Evolutionary conservation across 2,797 vertebrate species (phyloP), one percentile per base, ranked within the genome.

Genomic region (Parotocinclus haroldoi): DNA sequence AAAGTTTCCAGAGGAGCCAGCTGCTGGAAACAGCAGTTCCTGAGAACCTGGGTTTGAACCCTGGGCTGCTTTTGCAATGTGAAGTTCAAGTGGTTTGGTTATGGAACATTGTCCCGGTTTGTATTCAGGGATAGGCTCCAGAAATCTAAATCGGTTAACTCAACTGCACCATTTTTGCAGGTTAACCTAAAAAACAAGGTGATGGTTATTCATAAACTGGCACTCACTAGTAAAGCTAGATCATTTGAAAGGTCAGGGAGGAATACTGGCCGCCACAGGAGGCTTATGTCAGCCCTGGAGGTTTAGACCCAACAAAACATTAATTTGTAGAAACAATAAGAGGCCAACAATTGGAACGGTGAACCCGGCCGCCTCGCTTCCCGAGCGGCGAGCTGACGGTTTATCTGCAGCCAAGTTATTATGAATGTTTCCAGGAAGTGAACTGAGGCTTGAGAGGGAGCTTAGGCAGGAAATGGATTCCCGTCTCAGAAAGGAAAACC

Each of bases 351-450:
- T 52, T 63, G 54, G 77, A 67, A 48, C 55, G 51, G 61, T 17
- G 71, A 73, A 66, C 74, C 72, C 76, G 69, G 69, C 74, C 65
- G 60, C 76, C 78, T 76, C 74, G 80, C 84, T 83, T 89, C 87
- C 84, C 77, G 76, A 66, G 59, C 72, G 73, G 71, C 48, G 73
- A 66, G 69, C 49, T 38, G 16, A 68, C 74, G 87, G 85, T 87
- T 90, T 89, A 81, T 85, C 78, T 82, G 73, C 42, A 58, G 66
- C 57, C 62, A 82, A 72, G 81, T 79, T 89, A 83, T 83, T 88
- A 51, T 82, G 84, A 82, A 77, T 68, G 54, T 87, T 83, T 88
- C 84, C 84, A 91, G 89, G 88, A 92, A 88, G 80, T 86, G 76
- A 89, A 83, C 82, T 83, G 76, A 80, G 78, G 69, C 85, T 79